Base-by-base conservation (phyloP, 2,113 vertebrate genomes). In the Calypte anna region DNA sequence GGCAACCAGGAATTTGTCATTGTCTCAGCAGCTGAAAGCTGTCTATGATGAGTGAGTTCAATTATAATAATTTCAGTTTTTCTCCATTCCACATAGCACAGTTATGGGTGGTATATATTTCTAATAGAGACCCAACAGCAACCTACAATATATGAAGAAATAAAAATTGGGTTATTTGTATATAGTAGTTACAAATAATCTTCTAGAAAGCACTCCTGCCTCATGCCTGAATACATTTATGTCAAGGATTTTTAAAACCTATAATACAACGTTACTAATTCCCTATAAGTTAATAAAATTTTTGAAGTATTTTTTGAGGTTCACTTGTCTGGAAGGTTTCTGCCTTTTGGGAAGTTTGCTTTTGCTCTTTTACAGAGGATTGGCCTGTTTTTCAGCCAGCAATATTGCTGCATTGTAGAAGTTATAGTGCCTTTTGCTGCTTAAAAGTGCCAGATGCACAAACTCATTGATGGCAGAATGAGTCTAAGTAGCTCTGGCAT, bases 31-130 rank as follows among this genome's bases (percentile, higher is more conserved):
- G 83, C 98, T 99, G 31, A 98, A 98, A 63, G 82, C 97, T 61
- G 98, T 99, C 97, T 99, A 98, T 86, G 94, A 99, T 57, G 98
- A 99, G 99, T 99, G 97, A 98, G 99, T 97, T 75, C 7, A 13
- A 54, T 38, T 83, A 8, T 31, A 50, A 46, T 40, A 72, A 55
- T 58, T 76, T 77, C 12, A 48, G 4, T 33, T 82, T 66, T 70
- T 82, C n/a, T 88, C 24, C 3, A 4, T 92, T 82, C 43, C 25
- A 59, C 7, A 4, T 72, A 19, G 7, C 2, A 2, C 8, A 7
- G 10, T 75, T 88, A 40, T 40, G 40, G 40, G 40, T 40, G 40
- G 40, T 40, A 40, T 40, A 40, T 40, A 40, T 40, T 33, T 33
- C 10, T 40, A 70, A 62, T 22, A 70, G 30, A 14, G 28, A 66